phyloP scores from a whole-genome alignment of 2,888 invertebrate genomes.

The Thumatha senex region DNA sequence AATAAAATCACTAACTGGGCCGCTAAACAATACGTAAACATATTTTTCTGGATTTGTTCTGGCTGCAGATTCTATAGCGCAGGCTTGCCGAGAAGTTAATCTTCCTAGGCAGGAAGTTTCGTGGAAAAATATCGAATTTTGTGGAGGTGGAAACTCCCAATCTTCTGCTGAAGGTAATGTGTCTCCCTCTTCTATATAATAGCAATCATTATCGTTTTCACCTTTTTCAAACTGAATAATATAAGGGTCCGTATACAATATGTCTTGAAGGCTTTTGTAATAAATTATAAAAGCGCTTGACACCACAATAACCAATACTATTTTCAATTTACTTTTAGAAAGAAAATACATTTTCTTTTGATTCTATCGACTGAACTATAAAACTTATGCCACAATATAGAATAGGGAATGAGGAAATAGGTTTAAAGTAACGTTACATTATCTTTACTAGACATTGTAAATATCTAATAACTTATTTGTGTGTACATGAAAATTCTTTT shows the following conservation, averaged over 20 bases:
- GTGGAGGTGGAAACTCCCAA: slow-evolving; percentile 26
- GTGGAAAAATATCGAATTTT: slow-evolving; percentile 5
- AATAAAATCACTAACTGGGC: slow-evolving; percentile 15
- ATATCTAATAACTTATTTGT: not conserved
- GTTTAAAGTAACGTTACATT: not conserved
- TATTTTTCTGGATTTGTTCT: slow-evolving; percentile 6
- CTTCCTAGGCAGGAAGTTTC: slow-evolving; percentile 8
- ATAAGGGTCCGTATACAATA: not conserved
- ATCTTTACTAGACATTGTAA: not conserved
- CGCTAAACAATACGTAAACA: slow-evolving; percentile 7
- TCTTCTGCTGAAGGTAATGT: slow-evolving; percentile 38
- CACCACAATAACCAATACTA: slow-evolving; percentile 8
- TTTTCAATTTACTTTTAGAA: slow-evolving; percentile 3
- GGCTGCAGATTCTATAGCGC: slow-evolving; percentile 14
- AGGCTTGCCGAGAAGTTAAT: slow-evolving; percentile 10
- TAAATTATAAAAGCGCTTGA: slow-evolving; percentile 12
- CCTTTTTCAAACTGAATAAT: not conserved
- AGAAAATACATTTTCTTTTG: slow-evolving; percentile 2
- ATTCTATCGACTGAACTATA: slow-evolving; percentile 12
- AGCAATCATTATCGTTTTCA: slow-evolving; percentile 19
- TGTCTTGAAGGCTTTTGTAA: slow-evolving; percentile 8
- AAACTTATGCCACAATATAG: not conserved
- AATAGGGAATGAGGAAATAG: not conserved
- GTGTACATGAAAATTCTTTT: not conserved
- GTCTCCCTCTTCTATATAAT: slow-evolving; percentile 23